Conservation (phyloP, 2,113 vertebrate species). For the Zosterops borbonicus region DNA sequence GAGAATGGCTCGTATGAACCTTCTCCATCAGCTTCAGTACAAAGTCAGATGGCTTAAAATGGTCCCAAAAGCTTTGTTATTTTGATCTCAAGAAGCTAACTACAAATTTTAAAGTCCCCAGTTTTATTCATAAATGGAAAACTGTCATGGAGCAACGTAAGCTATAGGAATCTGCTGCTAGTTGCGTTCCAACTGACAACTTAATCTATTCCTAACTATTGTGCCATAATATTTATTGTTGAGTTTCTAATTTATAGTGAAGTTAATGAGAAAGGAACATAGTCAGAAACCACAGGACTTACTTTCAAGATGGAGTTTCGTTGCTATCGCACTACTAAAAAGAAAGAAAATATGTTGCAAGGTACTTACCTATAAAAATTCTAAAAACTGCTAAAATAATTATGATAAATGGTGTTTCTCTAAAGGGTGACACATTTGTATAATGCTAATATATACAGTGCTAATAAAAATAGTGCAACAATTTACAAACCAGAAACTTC, state of each 20-base stretch:
- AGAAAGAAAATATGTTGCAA: neutral
- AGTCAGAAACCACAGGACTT: constrained; percentile 27
- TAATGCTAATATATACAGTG: neutral
- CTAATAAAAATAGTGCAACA: neutral
- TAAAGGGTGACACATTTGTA: neutral
- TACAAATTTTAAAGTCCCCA: neutral
- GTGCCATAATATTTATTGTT: constrained; percentile 48
- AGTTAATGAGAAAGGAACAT: neutral
- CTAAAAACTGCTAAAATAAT: neutral
- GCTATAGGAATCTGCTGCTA: neutral
- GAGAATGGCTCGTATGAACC: neutral
- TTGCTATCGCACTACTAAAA: neutral
- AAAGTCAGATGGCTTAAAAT: neutral
- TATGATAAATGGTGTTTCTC: neutral
- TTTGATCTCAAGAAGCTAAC: neutral
- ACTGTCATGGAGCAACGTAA: neutral
- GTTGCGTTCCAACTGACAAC: neutral
- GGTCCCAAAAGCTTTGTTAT: neutral
- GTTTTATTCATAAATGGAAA: neutral
- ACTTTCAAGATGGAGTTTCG: constrained; percentile 27
- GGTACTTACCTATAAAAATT: neutral
- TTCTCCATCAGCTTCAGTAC: neutral
- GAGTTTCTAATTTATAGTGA: neutral
- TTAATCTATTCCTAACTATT: neutral
- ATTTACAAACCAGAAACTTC: neutral